A percentile compares a stretch with the other conserved stretches of the same genome.
Evolutionary conservation across 2,888 invertebrate species (phyloP).

Genomic region (Philopedon plagiatum): DNA sequence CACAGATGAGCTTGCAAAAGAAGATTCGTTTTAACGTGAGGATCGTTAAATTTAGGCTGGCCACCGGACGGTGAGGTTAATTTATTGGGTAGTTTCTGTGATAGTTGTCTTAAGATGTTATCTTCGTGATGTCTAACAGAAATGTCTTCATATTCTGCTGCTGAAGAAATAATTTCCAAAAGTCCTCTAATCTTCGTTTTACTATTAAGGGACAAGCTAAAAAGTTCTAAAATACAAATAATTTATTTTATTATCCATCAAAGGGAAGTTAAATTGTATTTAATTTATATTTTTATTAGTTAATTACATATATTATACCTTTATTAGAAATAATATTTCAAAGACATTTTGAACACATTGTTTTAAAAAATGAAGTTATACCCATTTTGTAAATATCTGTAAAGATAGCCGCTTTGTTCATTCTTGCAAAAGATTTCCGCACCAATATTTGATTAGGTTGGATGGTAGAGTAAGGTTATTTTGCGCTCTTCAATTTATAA

Average conservation of each 20-base stretch:
- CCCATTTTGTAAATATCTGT: too few relatives aligned
- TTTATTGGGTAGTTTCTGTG: constrained; percentile 75
- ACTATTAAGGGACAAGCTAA: constrained; percentile 95
- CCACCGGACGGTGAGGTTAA: constrained; percentile 74
- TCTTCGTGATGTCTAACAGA: constrained; percentile 97
- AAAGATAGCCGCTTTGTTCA: too few relatives aligned
- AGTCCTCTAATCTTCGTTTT: constrained; percentile 98
- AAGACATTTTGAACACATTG: too few relatives aligned
- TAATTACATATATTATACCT: too few relatives aligned
- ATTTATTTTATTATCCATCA: constrained; percentile 32
- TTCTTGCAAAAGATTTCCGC: too few relatives aligned
- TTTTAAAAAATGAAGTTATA: too few relatives aligned
- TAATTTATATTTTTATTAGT: too few relatives aligned
- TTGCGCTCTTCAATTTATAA: too few relatives aligned
- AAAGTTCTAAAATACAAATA: constrained; percentile 83
- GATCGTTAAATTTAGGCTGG: constrained; percentile 91
- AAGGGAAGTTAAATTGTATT: too few relatives aligned
- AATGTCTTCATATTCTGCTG: constrained; percentile 96
- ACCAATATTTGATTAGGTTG: too few relatives aligned
- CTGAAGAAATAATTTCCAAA: constrained; percentile 97
- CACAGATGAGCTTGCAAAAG: constrained; percentile 96
- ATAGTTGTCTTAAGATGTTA: constrained; percentile 78
- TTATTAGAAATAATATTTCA: too few relatives aligned
- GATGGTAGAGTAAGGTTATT: too few relatives aligned
- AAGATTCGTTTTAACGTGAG: constrained; percentile 96